phyloP scores from a whole-genome alignment of 2,113 vertebrate genomes.

The Paramisgurnus dabryanus region DNA sequence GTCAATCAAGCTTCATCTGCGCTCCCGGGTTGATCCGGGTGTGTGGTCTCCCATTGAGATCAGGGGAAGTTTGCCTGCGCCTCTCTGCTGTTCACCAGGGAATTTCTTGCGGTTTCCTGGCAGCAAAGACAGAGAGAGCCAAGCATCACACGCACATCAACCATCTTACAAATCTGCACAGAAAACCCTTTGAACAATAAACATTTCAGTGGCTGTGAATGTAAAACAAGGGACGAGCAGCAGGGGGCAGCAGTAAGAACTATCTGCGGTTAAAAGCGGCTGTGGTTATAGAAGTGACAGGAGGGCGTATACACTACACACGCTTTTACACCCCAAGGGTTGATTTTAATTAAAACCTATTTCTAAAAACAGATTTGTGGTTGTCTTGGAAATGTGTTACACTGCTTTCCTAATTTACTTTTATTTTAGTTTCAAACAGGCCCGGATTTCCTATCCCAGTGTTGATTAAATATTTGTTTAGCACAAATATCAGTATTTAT shows the following conservation, averaged over 20 bases:
- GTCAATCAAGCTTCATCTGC: neutral
- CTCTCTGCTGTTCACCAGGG: slow-evolving; percentile 17
- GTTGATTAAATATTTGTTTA: no score
- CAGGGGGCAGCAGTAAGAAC: neutral
- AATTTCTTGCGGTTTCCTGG: slow-evolving; percentile 16
- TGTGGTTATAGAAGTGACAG: neutral
- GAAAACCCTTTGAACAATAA: neutral
- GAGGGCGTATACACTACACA: no score
- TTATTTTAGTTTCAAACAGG: no score
- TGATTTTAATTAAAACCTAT: no score
- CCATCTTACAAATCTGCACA: no score
- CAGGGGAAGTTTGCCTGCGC: slow-evolving; percentile 27
- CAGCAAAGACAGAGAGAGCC: neutral
- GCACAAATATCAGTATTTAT: no score
- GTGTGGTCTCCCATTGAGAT: slow-evolving; percentile 42
- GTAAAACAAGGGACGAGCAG: neutral
- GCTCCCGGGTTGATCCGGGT: slow-evolving; percentile 20
- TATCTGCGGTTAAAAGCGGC: neutral
- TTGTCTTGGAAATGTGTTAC: no score
- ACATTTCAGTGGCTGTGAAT: neutral
- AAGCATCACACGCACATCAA: neutral
- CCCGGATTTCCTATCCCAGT: no score
- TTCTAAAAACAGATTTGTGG: no score
- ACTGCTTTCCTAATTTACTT: no score
- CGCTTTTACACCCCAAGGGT: no score